phyloP scores from a whole-genome alignment of 1,140 invertebrate species.

The Pachypeltis micranthus region DNA sequence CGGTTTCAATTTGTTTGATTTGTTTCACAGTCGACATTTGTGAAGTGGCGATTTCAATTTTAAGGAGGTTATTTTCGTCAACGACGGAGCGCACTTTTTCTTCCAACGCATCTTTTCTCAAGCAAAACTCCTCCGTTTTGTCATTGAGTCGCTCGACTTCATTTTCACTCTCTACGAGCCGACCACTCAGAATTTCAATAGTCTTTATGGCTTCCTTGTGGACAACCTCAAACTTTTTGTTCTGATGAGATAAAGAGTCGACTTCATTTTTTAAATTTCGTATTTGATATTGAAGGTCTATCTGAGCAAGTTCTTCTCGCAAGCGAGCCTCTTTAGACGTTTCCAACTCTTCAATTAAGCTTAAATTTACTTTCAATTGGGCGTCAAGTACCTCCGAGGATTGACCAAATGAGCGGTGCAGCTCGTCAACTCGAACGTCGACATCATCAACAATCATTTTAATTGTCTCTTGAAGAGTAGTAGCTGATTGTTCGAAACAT shows the following conservation, averaged over 20 bases:
- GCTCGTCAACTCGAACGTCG: constrained; percentile 6
- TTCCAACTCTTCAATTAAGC: constrained; percentile 7
- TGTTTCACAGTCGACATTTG: constrained; percentile 11
- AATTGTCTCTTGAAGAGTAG: constrained; percentile 1
- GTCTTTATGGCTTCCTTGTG: constrained; percentile 19
- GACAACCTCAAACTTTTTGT: constrained; percentile 21
- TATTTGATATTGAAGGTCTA: constrained; percentile 20
- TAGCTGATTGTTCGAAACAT: not conserved
- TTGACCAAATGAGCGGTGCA: constrained; percentile 2
- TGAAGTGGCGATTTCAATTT: not conserved
- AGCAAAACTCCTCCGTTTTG: constrained; percentile 10
- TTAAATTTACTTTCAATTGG: constrained; percentile 4
- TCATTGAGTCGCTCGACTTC: constrained; percentile 22
- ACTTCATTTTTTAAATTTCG: constrained; percentile 11
- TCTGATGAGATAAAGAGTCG: constrained; percentile 5
- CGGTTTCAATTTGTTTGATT: constrained; percentile 16
- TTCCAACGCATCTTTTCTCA: constrained; percentile 13
- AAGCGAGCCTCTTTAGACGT: constrained; percentile 8
- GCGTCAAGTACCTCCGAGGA: not conserved
- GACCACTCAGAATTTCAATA: constrained; percentile 18
- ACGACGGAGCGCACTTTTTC: constrained; percentile 14
- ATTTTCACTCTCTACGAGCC: constrained; percentile 20
- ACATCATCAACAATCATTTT: constrained; percentile 16
- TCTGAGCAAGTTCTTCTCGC: constrained; percentile 11
- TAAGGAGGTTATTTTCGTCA: constrained; percentile 15